Conservation (phyloP, 2,113 vertebrate species). For the Saccopteryx bilineata region DNA sequence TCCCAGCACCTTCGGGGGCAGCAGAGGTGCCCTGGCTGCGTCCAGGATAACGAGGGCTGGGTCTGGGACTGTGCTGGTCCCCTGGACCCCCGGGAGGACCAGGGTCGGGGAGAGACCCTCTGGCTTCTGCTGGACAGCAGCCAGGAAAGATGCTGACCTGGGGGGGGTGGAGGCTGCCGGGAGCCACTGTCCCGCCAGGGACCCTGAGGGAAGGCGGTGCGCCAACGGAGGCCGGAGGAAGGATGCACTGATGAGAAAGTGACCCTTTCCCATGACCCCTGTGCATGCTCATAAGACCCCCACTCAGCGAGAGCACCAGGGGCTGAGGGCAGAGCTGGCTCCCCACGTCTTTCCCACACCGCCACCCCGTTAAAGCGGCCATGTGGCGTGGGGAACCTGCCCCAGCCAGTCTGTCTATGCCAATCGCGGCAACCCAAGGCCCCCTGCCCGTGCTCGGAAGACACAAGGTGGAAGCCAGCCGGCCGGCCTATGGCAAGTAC, state of each 20-base stretch:
- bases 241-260: fast-evolving
- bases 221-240: background rate
- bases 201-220: fast-evolving
- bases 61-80: background rate
- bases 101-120: background rate
- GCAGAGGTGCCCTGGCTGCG: fast-evolving
- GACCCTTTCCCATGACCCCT: fast-evolving
- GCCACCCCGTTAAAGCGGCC: background rate
- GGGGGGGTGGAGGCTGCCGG: background rate
- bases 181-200: fast-evolving
- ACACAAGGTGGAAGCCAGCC: no score
- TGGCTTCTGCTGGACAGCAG: background rate
- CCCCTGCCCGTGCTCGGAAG: fast-evolving
- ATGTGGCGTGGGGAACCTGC: background rate
- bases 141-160: fast-evolving
- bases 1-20: background rate
- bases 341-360: fast-evolving
- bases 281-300: no score
- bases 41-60: no score
- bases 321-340: background rate
- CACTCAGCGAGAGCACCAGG: fast-evolving
- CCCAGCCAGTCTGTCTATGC: background rate
- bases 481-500: fast-evolving
- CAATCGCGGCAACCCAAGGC: fast-evolving
- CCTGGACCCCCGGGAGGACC: background rate